Conservation (phyloP, 1,140 invertebrate species). For the Whitmania pigra region DNA sequence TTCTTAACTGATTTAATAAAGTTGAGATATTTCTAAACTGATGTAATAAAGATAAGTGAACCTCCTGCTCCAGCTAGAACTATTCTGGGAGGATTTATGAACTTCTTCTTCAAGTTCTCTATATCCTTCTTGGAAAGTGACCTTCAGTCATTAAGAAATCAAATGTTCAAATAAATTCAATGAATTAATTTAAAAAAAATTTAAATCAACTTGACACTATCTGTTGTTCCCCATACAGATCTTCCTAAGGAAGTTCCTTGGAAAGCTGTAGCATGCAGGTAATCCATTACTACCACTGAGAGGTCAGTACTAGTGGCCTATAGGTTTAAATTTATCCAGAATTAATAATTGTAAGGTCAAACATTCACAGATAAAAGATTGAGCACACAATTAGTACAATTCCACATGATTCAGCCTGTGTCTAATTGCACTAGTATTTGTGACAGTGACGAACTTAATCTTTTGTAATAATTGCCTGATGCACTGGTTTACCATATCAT, state of each 20-base stretch:
- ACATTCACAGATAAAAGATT: background rate
- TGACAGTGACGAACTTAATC: background rate
- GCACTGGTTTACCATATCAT: too few relatives aligned
- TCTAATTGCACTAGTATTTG: background rate
- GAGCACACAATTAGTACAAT: background rate
- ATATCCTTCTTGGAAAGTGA: slow-evolving; percentile 75
- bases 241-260: slow-evolving; percentile 86
- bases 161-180: slow-evolving; percentile 1
- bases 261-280: slow-evolving; percentile 86
- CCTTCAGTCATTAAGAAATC: slow-evolving; percentile 34
- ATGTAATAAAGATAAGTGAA: slow-evolving; percentile 22
- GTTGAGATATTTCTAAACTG: background rate
- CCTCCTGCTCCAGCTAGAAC: slow-evolving; percentile 89
- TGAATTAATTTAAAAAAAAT: background rate
- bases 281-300: slow-evolving; percentile 97
- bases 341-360: background rate
- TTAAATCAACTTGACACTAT: slow-evolving; percentile 70
- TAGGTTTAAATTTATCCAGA: background rate
- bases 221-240: slow-evolving; percentile 90
- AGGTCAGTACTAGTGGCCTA: slow-evolving; percentile 89
- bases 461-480: too few relatives aligned
- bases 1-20: background rate
- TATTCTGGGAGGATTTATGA: slow-evolving; percentile 89
- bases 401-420: background rate
- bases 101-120: slow-evolving; percentile 67